These are phyloP conservation scores for Saturnia pavonia DNA, from an alignment of 2,888 invertebrate genomes.

Conservation along the genomic window DNA sequence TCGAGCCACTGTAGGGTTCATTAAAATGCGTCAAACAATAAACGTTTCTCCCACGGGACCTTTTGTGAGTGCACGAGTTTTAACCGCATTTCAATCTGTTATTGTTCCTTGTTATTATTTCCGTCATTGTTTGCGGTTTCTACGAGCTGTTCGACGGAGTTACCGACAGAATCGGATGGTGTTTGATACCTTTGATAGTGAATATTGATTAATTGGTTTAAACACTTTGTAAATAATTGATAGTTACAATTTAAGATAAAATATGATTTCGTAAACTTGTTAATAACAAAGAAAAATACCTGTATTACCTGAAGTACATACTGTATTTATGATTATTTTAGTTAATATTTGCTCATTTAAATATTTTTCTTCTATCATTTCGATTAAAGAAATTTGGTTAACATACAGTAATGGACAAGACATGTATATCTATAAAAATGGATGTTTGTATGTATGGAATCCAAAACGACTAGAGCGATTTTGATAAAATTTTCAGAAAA, in stretches of 20 bases:
- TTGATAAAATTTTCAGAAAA: no score
- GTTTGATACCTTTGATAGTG: not conserved
- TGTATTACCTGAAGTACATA: no score
- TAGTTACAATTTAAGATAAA: not conserved
- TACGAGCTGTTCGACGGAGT: slow-evolving; percentile 1
- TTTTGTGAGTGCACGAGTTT: slow-evolving; percentile 62
- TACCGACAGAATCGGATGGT: not conserved
- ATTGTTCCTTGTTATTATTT: slow-evolving; percentile 58
- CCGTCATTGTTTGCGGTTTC: slow-evolving; percentile 50
- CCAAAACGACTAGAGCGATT: no score
- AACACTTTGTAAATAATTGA: not conserved
- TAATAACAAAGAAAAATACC: not conserved
- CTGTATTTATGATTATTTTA: no score
- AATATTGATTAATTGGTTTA: not conserved
- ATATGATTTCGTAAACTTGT: not conserved
- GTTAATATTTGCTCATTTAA: no score
- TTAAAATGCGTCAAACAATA: slow-evolving; percentile 77
- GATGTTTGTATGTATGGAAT: no score
- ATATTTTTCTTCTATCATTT: no score
- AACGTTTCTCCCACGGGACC: slow-evolving; percentile 63
- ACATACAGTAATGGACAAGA: no score
- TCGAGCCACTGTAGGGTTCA: slow-evolving; percentile 60
- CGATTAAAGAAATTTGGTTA: no score
- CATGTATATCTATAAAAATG: no score
- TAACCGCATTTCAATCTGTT: slow-evolving; percentile 72